Evolutionary conservation across 2,888 invertebrate species (phyloP), one percentile per base, ranked within the genome.

Genomic region (Drosophila phalerata): DNA sequence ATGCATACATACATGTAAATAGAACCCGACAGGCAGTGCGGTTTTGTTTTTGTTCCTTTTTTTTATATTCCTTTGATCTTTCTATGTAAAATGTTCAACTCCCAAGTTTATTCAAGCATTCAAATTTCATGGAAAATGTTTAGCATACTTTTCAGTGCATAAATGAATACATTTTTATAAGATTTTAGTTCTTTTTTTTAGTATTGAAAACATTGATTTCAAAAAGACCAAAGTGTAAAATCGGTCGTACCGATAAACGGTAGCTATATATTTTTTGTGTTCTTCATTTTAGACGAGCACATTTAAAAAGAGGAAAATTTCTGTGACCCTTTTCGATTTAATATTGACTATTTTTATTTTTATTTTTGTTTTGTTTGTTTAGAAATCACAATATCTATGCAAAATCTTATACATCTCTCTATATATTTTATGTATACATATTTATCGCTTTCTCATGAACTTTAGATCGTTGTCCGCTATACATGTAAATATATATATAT

Each of bases 321-420:
- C 38, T 61, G 55, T 67, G 69, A 66, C 52, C 53, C 69, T 51
- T 47, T 57, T 48, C 19, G 28, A 42, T 66, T 38, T 48, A 30
- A 42, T 56, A 34, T 81, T 38, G 57, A 64, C 61, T 61, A 53
- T 38, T 49, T 60, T 64, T 53, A 47, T 69, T 53, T 42, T 28
- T 71, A 69, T 76, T 73, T 62, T 66, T 76, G 65, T 73, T 61
- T 73, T 63, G 45, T 65, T 55, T 67, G 68, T 72, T 77, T 70
- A 56, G 69, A 77, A 81, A 82, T 83, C 82, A 85, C 87, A 87
- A 84, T 81, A 81, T 73, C 66, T 78, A 81, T 75, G 85, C 81
- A 78, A 75, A 82, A 81, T 81, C 71, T 68, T 70, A 66, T 69
- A 86, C 65, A 68, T 66, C 64, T 71, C 63, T 67, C 63, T 65